These are phyloP conservation scores for Semnornis frantzii DNA, from an alignment of 2,113 vertebrate genomes.

Conservation along the genomic window DNA sequence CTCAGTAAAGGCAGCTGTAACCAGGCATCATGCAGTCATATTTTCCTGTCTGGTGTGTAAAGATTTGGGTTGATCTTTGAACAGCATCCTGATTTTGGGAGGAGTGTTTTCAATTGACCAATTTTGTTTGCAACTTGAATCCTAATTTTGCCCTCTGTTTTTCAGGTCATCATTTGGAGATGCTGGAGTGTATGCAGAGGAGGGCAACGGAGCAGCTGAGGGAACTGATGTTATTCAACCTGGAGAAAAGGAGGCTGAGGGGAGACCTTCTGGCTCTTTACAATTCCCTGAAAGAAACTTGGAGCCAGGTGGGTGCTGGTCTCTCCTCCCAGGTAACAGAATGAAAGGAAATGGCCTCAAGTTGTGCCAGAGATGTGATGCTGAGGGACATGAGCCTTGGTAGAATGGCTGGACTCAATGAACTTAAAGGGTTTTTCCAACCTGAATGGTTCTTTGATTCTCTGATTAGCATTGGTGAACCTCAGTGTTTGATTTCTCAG, in stretches of 20 bases:
- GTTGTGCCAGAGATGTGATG: too few species aligned
- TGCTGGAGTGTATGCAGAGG: not conserved
- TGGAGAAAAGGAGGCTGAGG: too few species aligned
- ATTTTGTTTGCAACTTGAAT: not conserved
- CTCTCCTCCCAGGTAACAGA: too few species aligned
- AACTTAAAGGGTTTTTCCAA: too few species aligned
- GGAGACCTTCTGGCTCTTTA: not conserved
- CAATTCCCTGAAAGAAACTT: not conserved
- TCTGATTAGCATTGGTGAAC: too few species aligned
- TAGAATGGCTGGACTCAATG: too few species aligned
- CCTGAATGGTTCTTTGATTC: too few species aligned
- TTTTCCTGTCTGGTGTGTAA: not conserved
- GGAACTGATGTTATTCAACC: not conserved
- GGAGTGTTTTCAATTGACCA: not conserved
- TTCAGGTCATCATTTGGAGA: not conserved
- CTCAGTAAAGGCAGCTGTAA: not conserved
- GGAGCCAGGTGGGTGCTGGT: too few species aligned
- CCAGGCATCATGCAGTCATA: not conserved
- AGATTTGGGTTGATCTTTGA: not conserved
- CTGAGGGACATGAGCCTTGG: too few species aligned
- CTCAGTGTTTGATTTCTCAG: not conserved
- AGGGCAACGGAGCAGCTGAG: not conserved
- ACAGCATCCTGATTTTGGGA: not conserved
- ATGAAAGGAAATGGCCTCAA: too few species aligned
- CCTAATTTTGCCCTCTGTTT: not conserved